These are phyloP conservation scores for Odontothrips loti DNA, from an alignment of 2,888 invertebrate species.

Conservation along the genomic window DNA sequence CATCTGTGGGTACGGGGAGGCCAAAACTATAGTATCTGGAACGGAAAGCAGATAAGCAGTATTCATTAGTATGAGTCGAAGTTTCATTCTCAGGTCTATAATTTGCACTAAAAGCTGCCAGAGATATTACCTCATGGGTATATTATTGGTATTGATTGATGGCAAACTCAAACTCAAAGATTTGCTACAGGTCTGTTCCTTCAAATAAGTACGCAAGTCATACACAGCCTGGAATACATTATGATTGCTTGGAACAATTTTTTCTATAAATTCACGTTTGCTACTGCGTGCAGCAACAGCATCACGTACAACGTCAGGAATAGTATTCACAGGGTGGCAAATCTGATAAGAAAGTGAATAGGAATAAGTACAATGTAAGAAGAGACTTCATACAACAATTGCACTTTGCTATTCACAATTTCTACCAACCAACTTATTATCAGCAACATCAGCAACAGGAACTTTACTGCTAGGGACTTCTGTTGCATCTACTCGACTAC, in stretches of 20 bases:
- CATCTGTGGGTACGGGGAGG: conserved; percentile 40
- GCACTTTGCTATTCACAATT: too few species aligned
- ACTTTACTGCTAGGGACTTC: conserved; percentile 32
- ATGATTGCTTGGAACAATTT: background rate
- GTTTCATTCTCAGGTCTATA: background rate
- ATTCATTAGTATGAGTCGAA: background rate
- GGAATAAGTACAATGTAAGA: background rate
- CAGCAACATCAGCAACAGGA: conserved; percentile 6
- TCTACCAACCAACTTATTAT: background rate
- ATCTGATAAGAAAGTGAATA: background rate
- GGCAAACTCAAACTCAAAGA: conserved; percentile 5
- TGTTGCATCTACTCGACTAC: conserved; percentile 54
- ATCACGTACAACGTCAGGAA: conserved; percentile 49
- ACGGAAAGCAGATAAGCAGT: conserved; percentile 35
- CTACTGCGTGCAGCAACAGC: conserved; percentile 43
- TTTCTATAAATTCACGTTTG: conserved; percentile 40
- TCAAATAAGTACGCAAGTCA: conserved; percentile 1
- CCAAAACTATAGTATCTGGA: conserved; percentile 54
- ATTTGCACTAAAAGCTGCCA: background rate
- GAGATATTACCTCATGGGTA: background rate
- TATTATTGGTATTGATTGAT: conserved; percentile 2
- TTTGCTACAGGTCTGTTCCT: background rate
- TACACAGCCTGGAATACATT: conserved; percentile 18
- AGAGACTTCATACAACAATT: too few species aligned
- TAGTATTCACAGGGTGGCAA: background rate